These are phyloP conservation scores for Lacerta agilis DNA, from an alignment of 2,797 vertebrate genomes.

Conservation along the genomic window DNA sequence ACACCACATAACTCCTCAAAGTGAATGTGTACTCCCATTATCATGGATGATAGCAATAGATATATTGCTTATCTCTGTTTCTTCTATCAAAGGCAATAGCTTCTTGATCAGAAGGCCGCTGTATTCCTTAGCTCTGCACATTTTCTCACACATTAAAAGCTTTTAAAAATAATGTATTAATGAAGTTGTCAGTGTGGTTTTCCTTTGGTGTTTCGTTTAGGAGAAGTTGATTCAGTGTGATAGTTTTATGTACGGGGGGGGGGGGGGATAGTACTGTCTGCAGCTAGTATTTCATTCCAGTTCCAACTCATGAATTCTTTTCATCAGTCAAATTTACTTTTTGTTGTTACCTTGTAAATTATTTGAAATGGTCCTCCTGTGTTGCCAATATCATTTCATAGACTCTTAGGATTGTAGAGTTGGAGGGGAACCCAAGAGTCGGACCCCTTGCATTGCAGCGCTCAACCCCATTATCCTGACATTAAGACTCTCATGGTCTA, in stretches of 20 bases:
- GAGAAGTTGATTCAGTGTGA: background rate
- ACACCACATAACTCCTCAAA: background rate
- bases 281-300: conserved; percentile 2
- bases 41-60: background rate
- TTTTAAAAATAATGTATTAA: background rate
- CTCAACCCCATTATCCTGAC: too few species aligned
- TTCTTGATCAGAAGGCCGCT: background rate
- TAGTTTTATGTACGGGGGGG: background rate
- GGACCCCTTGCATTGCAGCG: too few species aligned
- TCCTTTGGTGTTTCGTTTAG: conserved; percentile 8
- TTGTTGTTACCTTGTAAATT: background rate
- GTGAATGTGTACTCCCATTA: background rate
- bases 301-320: conserved; percentile 10
- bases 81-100: background rate
- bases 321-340: conserved; percentile 3
- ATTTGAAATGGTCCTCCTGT: background rate
- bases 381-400: background rate
- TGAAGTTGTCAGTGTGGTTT: background rate
- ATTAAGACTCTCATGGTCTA: too few species aligned
- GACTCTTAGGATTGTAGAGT: too few species aligned
- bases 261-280: background rate
- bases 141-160: background rate
- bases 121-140: background rate
- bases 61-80: background rate
- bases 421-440: too few species aligned